Conservation (phyloP, 2,113 vertebrate species). For the Chrysochloris asiatica region DNA sequence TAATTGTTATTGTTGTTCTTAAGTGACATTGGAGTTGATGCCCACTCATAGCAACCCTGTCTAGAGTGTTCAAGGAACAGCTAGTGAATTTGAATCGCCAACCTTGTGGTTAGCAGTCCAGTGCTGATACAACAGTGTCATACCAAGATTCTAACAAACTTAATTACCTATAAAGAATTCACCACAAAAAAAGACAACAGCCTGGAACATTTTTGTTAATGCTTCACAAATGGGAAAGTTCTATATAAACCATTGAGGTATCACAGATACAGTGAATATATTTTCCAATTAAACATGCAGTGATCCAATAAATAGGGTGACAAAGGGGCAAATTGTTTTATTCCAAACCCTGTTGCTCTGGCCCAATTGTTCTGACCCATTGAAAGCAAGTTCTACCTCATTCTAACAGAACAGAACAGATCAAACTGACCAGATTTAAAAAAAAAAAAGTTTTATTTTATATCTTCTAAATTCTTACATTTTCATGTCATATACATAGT, state of each 20-base stretch:
- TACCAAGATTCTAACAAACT: too few relatives aligned
- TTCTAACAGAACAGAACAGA: background rate
- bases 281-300: background rate
- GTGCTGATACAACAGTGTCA: too few relatives aligned
- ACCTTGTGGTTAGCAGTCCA: too few relatives aligned
- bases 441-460: background rate
- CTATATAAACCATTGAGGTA: background rate
- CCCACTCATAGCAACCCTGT: too few relatives aligned
- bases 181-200: background rate
- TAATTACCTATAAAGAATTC: background rate
- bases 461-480: conserved; percentile 10
- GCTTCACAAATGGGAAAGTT: background rate
- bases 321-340: background rate
- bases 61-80: too few relatives aligned
- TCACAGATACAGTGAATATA: background rate
- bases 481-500: background rate
- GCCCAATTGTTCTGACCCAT: background rate
- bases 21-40: too few relatives aligned
- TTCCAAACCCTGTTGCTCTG: background rate
- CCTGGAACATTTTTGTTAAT: background rate
- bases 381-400: background rate
- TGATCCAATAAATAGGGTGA: background rate
- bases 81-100: too few relatives aligned
- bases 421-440: background rate
- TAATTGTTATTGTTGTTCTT: too few relatives aligned